phyloP scores from a whole-genome alignment of 1,140 invertebrate genomes.

The Atopsyche davidsoni region DNA sequence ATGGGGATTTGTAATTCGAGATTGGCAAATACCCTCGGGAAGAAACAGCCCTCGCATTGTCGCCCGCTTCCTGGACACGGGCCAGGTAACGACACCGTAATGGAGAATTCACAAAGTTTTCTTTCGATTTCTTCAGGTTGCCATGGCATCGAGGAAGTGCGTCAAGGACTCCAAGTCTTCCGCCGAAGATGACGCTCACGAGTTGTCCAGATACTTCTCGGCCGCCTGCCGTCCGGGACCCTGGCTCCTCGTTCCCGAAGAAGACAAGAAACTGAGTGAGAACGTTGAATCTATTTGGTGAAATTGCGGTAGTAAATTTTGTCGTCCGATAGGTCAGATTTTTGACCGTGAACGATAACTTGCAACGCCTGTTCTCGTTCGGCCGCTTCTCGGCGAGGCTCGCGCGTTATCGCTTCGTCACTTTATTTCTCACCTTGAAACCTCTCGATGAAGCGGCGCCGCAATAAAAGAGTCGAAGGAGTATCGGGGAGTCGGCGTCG shows the following conservation, averaged over 20 bases:
- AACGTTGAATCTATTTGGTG: too few relatives aligned
- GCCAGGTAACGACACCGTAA: neutral
- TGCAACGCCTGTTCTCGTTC: too few relatives aligned
- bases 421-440: too few relatives aligned
- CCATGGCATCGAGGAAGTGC: conserved; percentile 21
- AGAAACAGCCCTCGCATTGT: conserved; percentile 3
- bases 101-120: neutral
- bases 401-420: too few relatives aligned
- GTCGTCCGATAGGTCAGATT: too few relatives aligned
- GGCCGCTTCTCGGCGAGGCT: neutral
- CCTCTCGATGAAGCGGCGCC: too few relatives aligned
- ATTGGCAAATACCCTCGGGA: too few relatives aligned
- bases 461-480: too few relatives aligned
- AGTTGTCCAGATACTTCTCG: conserved; percentile 52
- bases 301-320: too few relatives aligned
- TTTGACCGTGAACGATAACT: too few relatives aligned
- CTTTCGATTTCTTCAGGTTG: conserved; percentile 7
- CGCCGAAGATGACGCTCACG: conserved; percentile 51
- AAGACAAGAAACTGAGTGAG: conserved; percentile 56
- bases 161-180: conserved; percentile 36
- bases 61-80: conserved; percentile 30
- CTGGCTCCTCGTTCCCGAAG: conserved; percentile 50
- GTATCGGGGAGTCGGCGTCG: too few relatives aligned
- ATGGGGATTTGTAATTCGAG: too few relatives aligned
- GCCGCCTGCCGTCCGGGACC: conserved; percentile 59